These are phyloP conservation scores for Gyrodactylus salaris DNA, from an alignment of 1,140 invertebrate species.

Conservation along the genomic window DNA sequence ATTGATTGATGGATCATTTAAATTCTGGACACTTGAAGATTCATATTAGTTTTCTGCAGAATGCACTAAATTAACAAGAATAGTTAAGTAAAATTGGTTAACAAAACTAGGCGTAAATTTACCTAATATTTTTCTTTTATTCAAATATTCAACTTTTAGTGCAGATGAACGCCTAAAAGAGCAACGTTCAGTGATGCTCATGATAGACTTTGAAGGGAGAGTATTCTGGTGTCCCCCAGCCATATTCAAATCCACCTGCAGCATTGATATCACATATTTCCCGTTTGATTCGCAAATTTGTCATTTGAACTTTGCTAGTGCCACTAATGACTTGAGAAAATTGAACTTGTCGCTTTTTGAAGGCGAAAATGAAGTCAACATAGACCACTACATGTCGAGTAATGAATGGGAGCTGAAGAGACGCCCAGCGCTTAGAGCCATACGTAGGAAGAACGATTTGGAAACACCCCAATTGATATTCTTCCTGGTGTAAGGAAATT, in stretches of 20 bases:
- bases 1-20: too few species aligned
- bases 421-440: slow-evolving; percentile 16
- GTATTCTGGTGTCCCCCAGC: slow-evolving; percentile 30
- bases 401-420: slow-evolving; percentile 24
- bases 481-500: slow-evolving; percentile 11
- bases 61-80: background rate
- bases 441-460: slow-evolving; percentile 23
- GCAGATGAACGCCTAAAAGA: slow-evolving; percentile 7
- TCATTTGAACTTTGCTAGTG: slow-evolving; percentile 9
- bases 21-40: too few species aligned
- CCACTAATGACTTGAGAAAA: slow-evolving; percentile 19
- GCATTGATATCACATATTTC: slow-evolving; percentile 31
- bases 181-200: slow-evolving; percentile 4
- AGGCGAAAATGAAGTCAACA: background rate
- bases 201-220: background rate
- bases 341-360: slow-evolving; percentile 22
- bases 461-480: slow-evolving; percentile 26
- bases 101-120: too few species aligned
- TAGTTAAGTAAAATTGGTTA: background rate
- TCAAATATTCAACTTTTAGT: background rate
- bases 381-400: slow-evolving; percentile 15
- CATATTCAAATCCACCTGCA: slow-evolving; percentile 29
- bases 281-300: slow-evolving; percentile 34
- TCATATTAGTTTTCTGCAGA: too few species aligned
- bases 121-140: too few species aligned